These are phyloP conservation scores for Gulo gulo DNA, from an alignment of 2,113 vertebrate species.

Conservation along the genomic window DNA sequence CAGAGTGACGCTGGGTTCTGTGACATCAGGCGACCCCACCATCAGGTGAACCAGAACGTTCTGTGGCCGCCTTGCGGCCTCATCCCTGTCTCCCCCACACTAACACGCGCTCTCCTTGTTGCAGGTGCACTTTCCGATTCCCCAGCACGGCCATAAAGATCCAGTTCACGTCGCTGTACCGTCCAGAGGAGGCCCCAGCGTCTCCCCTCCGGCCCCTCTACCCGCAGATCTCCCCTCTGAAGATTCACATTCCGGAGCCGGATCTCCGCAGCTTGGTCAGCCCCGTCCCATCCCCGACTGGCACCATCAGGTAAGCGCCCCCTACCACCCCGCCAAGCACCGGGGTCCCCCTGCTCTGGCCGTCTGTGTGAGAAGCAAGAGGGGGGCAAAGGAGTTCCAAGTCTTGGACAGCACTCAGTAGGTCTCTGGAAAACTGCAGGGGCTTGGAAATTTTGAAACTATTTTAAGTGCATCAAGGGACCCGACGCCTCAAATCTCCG, in stretches of 20 bases:
- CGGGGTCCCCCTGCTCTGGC: neutral
- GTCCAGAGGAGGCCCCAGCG: slow-evolving; percentile 86
- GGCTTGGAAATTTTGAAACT: neutral
- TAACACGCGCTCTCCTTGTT: neutral
- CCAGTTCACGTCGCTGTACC: slow-evolving; percentile 93
- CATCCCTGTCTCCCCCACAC: rapidly evolving
- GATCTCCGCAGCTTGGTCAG: slow-evolving; percentile 92
- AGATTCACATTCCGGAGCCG: slow-evolving; percentile 98
- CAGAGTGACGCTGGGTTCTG: no score
- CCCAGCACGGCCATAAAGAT: slow-evolving; percentile 99
- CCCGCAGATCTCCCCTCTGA: slow-evolving; percentile 96
- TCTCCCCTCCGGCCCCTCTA: slow-evolving; percentile 90
- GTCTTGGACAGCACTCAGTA: rapidly evolving
- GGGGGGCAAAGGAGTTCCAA: rapidly evolving
- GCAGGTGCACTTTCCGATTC: slow-evolving; percentile 96
- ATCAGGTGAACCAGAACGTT: neutral
- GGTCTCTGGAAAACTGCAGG: neutral
- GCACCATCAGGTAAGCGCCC: slow-evolving; percentile 93
- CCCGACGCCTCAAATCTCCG: neutral
- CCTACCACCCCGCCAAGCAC: neutral
- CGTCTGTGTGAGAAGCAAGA: neutral
- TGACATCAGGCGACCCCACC: rapidly evolving
- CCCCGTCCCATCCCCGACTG: slow-evolving; percentile 95
- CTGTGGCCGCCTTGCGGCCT: rapidly evolving
- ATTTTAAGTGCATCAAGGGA: neutral